Conservation (phyloP, 2,888 invertebrate species). For the Rhogogaster chlorosoma region DNA sequence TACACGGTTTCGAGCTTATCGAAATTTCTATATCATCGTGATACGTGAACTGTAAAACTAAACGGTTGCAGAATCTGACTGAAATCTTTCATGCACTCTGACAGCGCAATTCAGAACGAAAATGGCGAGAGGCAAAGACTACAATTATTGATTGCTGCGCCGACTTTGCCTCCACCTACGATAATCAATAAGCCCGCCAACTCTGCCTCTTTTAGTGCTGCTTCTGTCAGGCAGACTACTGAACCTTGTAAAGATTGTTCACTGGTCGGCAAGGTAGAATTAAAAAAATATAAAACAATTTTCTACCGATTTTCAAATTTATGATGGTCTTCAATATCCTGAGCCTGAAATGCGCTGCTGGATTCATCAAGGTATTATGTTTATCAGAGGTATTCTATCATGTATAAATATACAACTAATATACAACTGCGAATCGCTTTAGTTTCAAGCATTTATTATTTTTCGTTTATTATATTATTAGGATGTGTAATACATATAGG, state of each 20-base stretch:
- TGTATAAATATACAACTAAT: neutral
- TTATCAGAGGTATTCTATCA: neutral
- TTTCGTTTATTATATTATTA: neutral
- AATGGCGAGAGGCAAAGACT: constrained; percentile 62
- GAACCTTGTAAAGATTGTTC: neutral
- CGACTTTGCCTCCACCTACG: constrained; percentile 74
- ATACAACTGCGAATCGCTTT: neutral
- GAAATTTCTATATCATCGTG: neutral
- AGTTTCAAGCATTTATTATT: neutral
- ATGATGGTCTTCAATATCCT: neutral
- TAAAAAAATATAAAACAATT: neutral
- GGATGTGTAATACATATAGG: neutral
- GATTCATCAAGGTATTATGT: neutral
- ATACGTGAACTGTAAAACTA: neutral
- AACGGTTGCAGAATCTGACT: constrained; percentile 7
- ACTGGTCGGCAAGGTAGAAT: constrained; percentile 56
- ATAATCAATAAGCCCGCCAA: constrained; percentile 70
- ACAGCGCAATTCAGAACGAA: constrained; percentile 48
- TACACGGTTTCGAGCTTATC: neutral
- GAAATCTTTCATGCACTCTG: constrained; percentile 16
- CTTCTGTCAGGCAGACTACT: constrained; percentile 57
- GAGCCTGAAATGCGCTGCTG: neutral
- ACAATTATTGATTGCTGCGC: constrained; percentile 74
- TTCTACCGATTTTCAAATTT: neutral
- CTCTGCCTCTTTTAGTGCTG: constrained; percentile 63